Evolutionary conservation across 2,113 vertebrate species (phyloP).

Genomic region (Cryptotis parvus): DNA sequence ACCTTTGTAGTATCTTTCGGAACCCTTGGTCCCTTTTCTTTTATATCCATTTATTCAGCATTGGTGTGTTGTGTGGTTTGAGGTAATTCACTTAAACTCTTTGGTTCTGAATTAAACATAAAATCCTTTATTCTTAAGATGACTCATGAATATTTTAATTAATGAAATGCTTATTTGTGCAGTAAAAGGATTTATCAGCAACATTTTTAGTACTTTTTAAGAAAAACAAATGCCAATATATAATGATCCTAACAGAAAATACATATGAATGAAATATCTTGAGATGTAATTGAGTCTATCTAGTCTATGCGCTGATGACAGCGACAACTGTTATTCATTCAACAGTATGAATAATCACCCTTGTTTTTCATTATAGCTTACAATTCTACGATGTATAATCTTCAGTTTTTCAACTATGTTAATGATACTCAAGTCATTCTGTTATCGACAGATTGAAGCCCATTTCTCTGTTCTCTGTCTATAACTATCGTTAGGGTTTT

Average conservation of each 20-base stretch:
- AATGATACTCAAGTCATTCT: background rate
- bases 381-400: background rate
- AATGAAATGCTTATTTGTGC: background rate
- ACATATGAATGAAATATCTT: background rate
- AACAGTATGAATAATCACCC: background rate
- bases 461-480: background rate
- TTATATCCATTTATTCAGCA: background rate
- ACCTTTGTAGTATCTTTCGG: too few species aligned
- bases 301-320: background rate
- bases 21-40: background rate
- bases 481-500: background rate
- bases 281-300: background rate
- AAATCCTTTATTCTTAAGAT: background rate
- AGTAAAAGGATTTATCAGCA: slow-evolving; percentile 27
- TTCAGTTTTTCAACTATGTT: background rate
- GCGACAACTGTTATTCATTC: too few species aligned
- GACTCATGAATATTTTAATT: slow-evolving; percentile 31
- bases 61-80: background rate
- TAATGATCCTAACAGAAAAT: background rate
- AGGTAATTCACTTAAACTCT: background rate
- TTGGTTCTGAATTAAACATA: slow-evolving; percentile 10
- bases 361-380: slow-evolving; percentile 9
- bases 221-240: slow-evolving; percentile 23
- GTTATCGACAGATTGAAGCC: background rate
- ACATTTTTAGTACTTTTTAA: slow-evolving; percentile 5